A percentile compares a stretch with the other conserved stretches of the same genome.
Evolutionary conservation across 2,797 vertebrate genomes (phyloP).

Genomic region (Pseudochirops corinnae): DNA sequence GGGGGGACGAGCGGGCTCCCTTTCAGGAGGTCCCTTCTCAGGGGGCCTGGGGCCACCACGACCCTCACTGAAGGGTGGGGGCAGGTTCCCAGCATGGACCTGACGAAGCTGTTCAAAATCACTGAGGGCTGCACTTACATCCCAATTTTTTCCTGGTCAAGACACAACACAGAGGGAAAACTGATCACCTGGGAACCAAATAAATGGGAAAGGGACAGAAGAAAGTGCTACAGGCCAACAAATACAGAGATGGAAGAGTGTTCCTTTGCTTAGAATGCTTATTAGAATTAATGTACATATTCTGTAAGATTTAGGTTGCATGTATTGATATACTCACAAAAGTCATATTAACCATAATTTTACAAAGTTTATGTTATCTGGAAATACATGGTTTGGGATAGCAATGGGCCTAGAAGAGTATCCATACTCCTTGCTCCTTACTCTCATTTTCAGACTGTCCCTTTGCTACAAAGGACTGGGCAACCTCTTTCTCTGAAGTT

Average conservation of each 20-base stretch:
- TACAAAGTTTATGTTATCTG: background rate
- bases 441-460: background rate
- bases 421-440: background rate
- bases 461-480: background rate
- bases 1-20: conserved; percentile 86
- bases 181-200: background rate
- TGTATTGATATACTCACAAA: background rate
- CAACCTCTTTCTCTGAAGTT: background rate
- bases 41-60: conserved; percentile 79
- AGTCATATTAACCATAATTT: background rate
- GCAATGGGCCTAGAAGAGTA: background rate
- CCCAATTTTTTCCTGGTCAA: conserved; percentile 96
- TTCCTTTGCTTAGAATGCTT: background rate
- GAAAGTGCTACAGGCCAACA: background rate
- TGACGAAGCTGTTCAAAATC: conserved; percentile 97
- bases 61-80: conserved; percentile 84
- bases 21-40: conserved; percentile 87
- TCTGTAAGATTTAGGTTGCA: background rate
- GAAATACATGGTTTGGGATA: background rate
- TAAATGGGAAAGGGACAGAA: background rate
- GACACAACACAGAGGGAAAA: conserved; percentile 18
- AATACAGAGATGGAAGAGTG: background rate
- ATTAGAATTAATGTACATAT: background rate
- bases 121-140: conserved; percentile 93
- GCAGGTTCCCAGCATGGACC: conserved; percentile 92